A percentile compares a stretch with the other conserved stretches of the same genome.
These are phyloP conservation scores for Amiota minor DNA, from an alignment of 2,888 invertebrate genomes.

Conservation along the genomic window DNA sequence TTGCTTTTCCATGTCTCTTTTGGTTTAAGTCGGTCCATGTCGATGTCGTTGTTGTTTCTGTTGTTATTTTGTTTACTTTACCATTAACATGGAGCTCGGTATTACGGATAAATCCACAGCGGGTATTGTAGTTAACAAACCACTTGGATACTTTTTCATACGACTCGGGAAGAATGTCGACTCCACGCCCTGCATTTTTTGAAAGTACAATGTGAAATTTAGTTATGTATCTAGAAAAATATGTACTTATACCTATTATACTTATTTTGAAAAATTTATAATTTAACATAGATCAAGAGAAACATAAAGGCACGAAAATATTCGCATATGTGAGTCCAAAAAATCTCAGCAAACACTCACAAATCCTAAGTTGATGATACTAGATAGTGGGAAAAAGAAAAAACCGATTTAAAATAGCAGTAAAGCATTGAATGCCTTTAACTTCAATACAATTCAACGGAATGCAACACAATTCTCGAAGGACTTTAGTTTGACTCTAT, in stretches of 20 bases:
- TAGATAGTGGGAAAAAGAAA: too few species aligned
- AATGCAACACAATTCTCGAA: too few species aligned
- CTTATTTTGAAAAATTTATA: background rate
- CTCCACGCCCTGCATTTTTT: constrained; percentile 72
- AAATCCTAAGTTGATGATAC: too few species aligned
- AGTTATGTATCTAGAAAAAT: background rate
- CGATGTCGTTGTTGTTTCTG: constrained; percentile 32
- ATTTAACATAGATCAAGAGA: too few species aligned
- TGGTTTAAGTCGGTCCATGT: background rate
- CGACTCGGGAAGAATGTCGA: constrained; percentile 73
- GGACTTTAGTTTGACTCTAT: background rate
- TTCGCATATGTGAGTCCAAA: constrained; percentile 8
- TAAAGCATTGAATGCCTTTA: too few species aligned
- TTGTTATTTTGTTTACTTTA: constrained; percentile 61
- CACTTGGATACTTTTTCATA: constrained; percentile 74
- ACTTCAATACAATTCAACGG: too few species aligned
- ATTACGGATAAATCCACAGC: constrained; percentile 72
- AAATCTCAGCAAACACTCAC: too few species aligned
- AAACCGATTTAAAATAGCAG: too few species aligned
- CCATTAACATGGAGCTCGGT: constrained; percentile 72
- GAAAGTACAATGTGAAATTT: constrained; percentile 17
- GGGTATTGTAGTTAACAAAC: constrained; percentile 72
- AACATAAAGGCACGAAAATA: background rate
- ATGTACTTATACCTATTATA: background rate
- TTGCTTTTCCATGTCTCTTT: background rate